Percentiles rank a stretch among this genome's conserved stretches.
Conservation (phyloP, 2,797 vertebrate genomes). For the Protonibea diacanthus region DNA sequence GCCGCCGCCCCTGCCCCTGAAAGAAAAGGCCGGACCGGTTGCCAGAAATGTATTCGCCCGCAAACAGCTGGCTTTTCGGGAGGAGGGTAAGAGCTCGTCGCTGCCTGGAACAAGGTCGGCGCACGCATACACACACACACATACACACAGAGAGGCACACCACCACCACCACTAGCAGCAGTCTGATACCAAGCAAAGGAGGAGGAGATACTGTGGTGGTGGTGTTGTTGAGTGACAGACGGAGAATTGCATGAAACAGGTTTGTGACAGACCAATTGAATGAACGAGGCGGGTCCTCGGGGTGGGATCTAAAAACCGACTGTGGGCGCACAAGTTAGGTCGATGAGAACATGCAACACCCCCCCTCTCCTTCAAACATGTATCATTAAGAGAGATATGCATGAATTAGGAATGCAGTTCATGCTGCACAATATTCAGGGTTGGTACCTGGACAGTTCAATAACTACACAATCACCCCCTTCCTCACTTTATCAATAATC, state of each 20-base stretch:
- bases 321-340: conserved; percentile 42
- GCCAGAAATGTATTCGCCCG: conserved; percentile 42
- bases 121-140: conserved; percentile 28
- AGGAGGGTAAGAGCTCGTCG: conserved; percentile 38
- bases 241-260: conserved; percentile 51
- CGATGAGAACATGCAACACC: conserved; percentile 27
- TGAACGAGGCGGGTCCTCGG: conserved; percentile 64
- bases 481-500: conserved; percentile 23
- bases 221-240: conserved; percentile 72
- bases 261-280: conserved; percentile 69
- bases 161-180: background rate
- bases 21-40: conserved; percentile 28
- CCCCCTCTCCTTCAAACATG: background rate
- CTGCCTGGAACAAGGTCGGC: conserved; percentile 67
- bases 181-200: conserved; percentile 55
- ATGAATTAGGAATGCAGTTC: background rate
- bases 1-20: background rate
- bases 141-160: too few species aligned
- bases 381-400: too few species aligned
- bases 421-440: background rate
- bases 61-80: conserved; percentile 63
- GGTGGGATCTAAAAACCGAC: conserved; percentile 31
- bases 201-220: conserved; percentile 59
- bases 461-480: background rate
- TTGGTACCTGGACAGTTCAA: background rate